These are phyloP conservation scores for Mus spicilegus DNA, from an alignment of 2,113 vertebrate species.

Conservation along the genomic window DNA sequence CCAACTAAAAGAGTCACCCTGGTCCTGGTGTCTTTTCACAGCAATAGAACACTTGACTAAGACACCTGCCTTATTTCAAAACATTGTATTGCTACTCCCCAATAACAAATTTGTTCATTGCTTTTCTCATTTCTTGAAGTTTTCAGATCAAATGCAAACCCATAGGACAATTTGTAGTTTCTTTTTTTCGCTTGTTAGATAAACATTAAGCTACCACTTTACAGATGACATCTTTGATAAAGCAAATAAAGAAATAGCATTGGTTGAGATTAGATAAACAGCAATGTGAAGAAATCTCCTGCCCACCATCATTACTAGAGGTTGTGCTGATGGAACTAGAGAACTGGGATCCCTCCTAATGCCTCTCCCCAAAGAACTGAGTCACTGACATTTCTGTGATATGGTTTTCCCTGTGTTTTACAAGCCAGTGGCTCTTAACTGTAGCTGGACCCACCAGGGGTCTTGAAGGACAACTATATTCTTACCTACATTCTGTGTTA, in stretches of 20 bases:
- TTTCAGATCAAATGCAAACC: slow-evolving; percentile 10
- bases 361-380: neutral
- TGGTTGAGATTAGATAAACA: slow-evolving; percentile 15
- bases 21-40: neutral
- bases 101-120: neutral
- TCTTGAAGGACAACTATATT: slow-evolving; percentile 36
- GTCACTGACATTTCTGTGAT: neutral
- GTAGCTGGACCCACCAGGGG: neutral
- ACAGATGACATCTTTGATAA: neutral
- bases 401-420: neutral
- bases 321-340: neutral
- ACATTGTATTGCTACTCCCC: neutral
- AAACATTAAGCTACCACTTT: neutral
- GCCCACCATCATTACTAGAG: neutral
- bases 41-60: neutral
- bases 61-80: neutral
- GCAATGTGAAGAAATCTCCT: neutral
- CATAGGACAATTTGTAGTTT: neutral
- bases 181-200: neutral
- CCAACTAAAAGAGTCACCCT: neutral
- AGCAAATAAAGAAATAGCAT: neutral
- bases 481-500: neutral
- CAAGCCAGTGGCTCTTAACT: neutral
- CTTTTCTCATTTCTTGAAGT: neutral
- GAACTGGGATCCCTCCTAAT: neutral